Conservation (phyloP, 2,797 vertebrate genomes). For the Hirundo rustica region DNA sequence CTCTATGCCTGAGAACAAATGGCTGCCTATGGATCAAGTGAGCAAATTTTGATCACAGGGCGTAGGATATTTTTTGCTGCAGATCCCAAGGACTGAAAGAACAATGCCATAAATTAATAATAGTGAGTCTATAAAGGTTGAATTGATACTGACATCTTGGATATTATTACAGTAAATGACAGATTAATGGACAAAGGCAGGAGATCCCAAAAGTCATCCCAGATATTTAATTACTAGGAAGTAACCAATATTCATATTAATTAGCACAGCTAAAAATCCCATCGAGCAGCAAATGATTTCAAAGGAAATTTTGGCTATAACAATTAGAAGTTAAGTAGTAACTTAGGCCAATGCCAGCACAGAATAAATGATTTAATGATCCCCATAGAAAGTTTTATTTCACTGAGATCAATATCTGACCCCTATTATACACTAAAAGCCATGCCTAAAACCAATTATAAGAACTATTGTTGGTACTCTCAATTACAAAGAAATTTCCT, state of each 20-base stretch:
- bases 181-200: constrained; percentile 61
- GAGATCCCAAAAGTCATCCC: constrained; percentile 27
- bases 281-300: constrained; percentile 56
- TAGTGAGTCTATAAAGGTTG: constrained; percentile 35
- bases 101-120: constrained; percentile 34
- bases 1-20: neutral
- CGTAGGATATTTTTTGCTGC: neutral
- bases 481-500: constrained; percentile 41
- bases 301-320: constrained; percentile 61
- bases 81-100: neutral
- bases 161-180: constrained; percentile 64
- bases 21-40: neutral
- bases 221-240: constrained; percentile 67
- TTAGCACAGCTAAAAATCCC: constrained; percentile 65
- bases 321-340: constrained; percentile 69
- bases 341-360: constrained; percentile 28
- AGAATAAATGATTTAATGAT: constrained; percentile 65
- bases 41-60: neutral
- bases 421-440: constrained; percentile 62
- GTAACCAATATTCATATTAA: constrained; percentile 71
- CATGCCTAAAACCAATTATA: constrained; percentile 63
- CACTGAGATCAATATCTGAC: constrained; percentile 67
- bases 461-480: constrained; percentile 47
- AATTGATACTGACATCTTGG: constrained; percentile 65
- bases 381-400: constrained; percentile 64